phyloP scores from a whole-genome alignment of 2,888 invertebrate genomes.

The Drosophila ochracea region DNA sequence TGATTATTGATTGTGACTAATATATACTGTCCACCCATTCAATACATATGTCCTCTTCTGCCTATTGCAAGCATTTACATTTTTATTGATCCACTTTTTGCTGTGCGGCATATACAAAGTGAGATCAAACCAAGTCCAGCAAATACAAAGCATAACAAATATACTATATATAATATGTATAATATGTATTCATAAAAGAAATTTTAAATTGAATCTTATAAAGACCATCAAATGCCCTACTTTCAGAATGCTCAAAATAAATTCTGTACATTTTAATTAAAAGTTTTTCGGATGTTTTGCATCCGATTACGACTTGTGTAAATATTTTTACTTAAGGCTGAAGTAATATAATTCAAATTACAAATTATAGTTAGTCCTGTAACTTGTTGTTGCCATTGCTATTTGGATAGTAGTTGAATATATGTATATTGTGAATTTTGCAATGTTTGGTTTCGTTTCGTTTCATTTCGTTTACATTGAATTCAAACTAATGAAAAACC shows the following conservation, averaged over 20 bases:
- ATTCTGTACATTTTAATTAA: neutral
- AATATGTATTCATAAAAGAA: neutral
- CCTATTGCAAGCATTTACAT: neutral
- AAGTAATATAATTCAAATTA: neutral
- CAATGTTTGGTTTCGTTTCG: neutral
- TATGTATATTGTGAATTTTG: neutral
- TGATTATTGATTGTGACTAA: neutral
- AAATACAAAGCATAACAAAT: neutral
- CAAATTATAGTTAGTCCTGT: neutral
- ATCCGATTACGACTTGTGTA: neutral
- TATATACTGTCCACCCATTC: neutral
- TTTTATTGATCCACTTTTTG: neutral
- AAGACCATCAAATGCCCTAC: constrained; percentile 6
- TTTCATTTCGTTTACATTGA: neutral
- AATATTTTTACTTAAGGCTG: neutral
- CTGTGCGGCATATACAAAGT: neutral
- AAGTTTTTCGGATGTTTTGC: neutral
- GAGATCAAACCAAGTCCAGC: neutral
- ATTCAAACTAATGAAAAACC: neutral
- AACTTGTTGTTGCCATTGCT: neutral
- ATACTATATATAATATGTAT: neutral
- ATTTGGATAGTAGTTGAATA: neutral
- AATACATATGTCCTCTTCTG: neutral
- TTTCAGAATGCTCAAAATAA: neutral
- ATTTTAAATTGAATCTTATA: neutral